Conservation (phyloP, 2,888 invertebrate species). For the Synergus gifuensis region DNA sequence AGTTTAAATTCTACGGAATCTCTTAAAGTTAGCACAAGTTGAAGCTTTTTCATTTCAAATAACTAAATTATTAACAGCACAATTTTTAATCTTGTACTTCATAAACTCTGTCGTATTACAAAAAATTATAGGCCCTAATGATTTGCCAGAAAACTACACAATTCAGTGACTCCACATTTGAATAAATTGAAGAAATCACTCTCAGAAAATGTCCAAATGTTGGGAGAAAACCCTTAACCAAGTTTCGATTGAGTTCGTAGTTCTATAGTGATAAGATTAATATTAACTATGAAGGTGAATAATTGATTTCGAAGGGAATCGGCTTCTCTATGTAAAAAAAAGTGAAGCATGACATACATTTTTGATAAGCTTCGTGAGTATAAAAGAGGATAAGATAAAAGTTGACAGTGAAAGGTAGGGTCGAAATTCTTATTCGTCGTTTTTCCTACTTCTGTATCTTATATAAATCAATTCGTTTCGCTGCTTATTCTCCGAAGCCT, state of each 20-base stretch:
- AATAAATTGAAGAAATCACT: background rate
- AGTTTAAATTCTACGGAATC: too few relatives aligned
- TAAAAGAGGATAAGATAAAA: background rate
- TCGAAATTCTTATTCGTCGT: background rate
- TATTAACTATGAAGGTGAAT: conserved; percentile 21
- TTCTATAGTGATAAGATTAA: background rate
- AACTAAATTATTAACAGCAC: too few relatives aligned
- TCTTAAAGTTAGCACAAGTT: background rate
- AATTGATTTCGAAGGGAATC: conserved; percentile 14
- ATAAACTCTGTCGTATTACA: too few relatives aligned
- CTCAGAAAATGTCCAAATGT: background rate
- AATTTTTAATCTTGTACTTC: too few relatives aligned
- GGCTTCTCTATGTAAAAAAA: background rate
- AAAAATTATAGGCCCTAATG: too few relatives aligned
- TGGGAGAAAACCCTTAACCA: conserved; percentile 1
- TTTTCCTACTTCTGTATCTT: background rate
- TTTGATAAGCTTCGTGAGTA: conserved; percentile 23
- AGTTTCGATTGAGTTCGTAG: conserved; percentile 23
- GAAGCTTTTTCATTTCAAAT: too few relatives aligned
- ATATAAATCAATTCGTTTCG: conserved; percentile 54
- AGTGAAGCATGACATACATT: conserved; percentile 2
- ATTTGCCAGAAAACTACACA: background rate
- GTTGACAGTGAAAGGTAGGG: background rate
- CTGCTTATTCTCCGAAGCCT: background rate
- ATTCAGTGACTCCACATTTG: background rate